Evolutionary conservation across 1,140 invertebrate genomes (phyloP).

Genomic region (Pachypeltis micranthus): DNA sequence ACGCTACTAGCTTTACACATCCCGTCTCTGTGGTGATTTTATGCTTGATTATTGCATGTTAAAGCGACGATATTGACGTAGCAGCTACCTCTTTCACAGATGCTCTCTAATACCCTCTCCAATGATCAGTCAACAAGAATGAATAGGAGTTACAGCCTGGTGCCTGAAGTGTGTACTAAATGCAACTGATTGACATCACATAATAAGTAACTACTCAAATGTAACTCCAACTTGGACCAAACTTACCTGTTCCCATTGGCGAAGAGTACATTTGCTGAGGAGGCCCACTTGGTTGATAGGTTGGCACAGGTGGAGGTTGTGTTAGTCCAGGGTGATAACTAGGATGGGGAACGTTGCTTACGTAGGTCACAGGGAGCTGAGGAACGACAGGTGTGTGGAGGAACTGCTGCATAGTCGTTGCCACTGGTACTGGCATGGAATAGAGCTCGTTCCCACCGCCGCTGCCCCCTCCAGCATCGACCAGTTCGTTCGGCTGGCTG

Average conservation of each 20-base stretch:
- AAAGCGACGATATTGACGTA: not conserved
- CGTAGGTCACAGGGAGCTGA: not conserved
- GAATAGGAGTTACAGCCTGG: not conserved
- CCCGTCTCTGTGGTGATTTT: too few species aligned
- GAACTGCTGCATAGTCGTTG: slow-evolving; percentile 15
- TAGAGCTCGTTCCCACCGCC: slow-evolving; percentile 6
- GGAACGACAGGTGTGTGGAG: slow-evolving; percentile 13
- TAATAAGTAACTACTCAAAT: too few species aligned
- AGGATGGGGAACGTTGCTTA: not conserved
- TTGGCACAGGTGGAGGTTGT: not conserved
- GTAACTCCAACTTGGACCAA: too few species aligned
- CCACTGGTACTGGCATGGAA: slow-evolving; percentile 2
- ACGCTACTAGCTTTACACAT: not conserved
- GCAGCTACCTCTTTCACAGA: not conserved
- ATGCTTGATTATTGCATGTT: too few species aligned
- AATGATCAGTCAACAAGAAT: not conserved
- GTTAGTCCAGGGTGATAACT: not conserved
- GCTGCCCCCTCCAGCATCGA: not conserved
- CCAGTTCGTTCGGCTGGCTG: not conserved
- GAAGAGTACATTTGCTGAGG: not conserved
- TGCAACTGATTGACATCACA: not conserved
- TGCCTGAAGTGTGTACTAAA: not conserved
- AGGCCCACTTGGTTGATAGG: slow-evolving; percentile 3
- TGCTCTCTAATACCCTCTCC: not conserved
- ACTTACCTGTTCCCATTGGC: too few species aligned